phyloP scores from a whole-genome alignment of 2,113 vertebrate species.

The Halichoerus grypus region DNA sequence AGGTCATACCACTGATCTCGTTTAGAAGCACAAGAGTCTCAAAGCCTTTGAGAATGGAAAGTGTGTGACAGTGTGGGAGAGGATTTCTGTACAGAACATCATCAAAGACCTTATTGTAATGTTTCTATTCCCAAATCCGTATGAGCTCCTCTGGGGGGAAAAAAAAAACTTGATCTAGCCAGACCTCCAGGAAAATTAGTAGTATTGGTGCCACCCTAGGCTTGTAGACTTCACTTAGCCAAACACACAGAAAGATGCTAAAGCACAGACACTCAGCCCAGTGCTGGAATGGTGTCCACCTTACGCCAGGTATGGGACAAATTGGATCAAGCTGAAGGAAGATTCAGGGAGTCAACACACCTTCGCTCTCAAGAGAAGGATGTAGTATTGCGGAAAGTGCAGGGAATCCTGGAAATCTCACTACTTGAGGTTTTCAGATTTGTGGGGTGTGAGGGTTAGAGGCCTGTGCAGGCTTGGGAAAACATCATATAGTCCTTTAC shows the following conservation, averaged over 20 bases:
- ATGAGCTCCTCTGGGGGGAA: neutral
- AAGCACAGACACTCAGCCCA: neutral
- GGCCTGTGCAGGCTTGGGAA: neutral
- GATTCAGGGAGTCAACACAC: neutral
- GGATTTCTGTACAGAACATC: neutral
- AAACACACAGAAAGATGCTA: neutral
- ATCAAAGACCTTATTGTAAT: neutral
- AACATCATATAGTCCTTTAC: neutral
- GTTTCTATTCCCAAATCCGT: neutral
- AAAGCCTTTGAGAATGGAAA: constrained; percentile 1
- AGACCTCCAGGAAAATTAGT: neutral
- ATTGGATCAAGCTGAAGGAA: neutral
- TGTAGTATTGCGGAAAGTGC: neutral
- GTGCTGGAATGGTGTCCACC: neutral
- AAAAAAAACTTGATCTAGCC: neutral
- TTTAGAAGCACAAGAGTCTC: neutral
- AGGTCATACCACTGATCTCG: neutral
- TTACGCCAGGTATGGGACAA: neutral
- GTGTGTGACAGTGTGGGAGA: neutral
- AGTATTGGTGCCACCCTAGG: neutral
- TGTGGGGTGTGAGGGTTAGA: neutral
- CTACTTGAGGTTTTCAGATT: neutral
- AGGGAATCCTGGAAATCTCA: neutral
- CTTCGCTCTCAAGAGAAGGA: neutral
- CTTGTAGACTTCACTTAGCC: neutral